Evolutionary conservation across 2,797 vertebrate genomes (phyloP).

Genomic region (Enteromius fasciolatus): DNA sequence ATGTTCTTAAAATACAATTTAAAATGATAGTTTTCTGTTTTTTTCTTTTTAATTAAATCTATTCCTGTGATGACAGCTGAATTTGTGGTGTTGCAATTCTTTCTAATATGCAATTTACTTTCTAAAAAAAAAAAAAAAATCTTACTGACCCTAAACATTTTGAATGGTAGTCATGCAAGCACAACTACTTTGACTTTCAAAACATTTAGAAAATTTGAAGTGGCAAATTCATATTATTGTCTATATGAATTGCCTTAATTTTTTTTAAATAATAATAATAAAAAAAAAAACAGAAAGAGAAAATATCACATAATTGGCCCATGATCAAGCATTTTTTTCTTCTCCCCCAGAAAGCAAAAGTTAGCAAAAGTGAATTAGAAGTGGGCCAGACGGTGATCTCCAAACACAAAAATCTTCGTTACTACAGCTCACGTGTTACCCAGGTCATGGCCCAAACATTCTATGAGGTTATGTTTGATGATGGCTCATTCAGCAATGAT

Average conservation of each 20-base stretch:
- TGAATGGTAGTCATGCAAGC: background rate
- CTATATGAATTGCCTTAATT: background rate
- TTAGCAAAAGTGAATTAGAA: conserved; percentile 79
- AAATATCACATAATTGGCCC: background rate
- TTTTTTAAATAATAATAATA: background rate
- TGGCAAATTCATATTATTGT: background rate
- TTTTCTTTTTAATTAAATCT: background rate
- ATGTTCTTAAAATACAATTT: background rate
- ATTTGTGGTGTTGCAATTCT: background rate
- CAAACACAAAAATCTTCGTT: conserved; percentile 94
- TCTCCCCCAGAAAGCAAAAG: conserved; percentile 81
- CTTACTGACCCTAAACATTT: background rate
- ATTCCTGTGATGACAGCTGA: background rate
- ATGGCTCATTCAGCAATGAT: conserved; percentile 94
- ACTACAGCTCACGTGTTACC: conserved; percentile 92
- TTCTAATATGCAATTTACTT: background rate
- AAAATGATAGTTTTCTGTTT: background rate
- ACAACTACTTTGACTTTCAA: background rate
- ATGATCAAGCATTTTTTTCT: conserved; percentile 1
- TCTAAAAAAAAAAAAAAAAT: background rate
- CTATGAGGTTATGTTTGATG: conserved; percentile 97
- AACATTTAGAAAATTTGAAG: background rate
- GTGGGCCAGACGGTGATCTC: conserved; percentile 95
- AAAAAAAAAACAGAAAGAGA: background rate
- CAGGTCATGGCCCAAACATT: conserved; percentile 89